Conservation (phyloP, 2,113 vertebrate genomes). For the Seriola dumerili region DNA sequence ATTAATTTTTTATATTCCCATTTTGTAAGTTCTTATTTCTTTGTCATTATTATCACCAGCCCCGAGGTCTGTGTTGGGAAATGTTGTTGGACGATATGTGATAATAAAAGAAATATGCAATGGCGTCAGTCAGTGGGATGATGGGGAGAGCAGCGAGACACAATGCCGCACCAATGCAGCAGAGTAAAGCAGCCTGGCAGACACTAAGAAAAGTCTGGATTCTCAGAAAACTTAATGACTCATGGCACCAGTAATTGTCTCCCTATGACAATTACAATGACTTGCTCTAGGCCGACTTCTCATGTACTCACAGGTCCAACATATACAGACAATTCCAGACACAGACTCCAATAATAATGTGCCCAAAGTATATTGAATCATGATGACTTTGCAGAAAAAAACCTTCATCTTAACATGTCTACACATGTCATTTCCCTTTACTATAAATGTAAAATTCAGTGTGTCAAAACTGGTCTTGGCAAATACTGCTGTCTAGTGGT, state of each 20-base stretch:
- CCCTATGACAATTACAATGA: not conserved
- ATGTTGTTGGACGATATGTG: slow-evolving; percentile 82
- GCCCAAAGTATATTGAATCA: not conserved
- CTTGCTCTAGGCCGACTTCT: not conserved
- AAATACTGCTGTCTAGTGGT: slow-evolving; percentile 62
- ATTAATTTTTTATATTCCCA: slow-evolving; percentile 72
- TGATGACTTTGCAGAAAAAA: not conserved
- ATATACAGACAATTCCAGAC: not conserved
- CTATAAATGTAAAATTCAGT: not conserved
- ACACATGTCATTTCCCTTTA: not conserved
- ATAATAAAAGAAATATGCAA: slow-evolving; percentile 86
- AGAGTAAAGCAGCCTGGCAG: not conserved
- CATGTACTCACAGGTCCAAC: not conserved
- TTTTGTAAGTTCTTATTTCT: slow-evolving; percentile 79
- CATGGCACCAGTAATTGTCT: not conserved
- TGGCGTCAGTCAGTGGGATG: slow-evolving; percentile 22
- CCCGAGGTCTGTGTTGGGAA: slow-evolving; percentile 78
- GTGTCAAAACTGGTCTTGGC: not conserved
- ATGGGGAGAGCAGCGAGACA: slow-evolving; percentile 6
- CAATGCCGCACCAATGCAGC: not conserved
- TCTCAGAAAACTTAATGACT: slow-evolving; percentile 6
- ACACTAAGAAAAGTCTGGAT: not conserved
- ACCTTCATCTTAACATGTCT: not conserved
- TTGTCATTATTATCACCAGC: slow-evolving; percentile 78
- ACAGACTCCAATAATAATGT: not conserved